Conservation (phyloP, 2,113 vertebrate species). For the Syrmaticus mikado region DNA sequence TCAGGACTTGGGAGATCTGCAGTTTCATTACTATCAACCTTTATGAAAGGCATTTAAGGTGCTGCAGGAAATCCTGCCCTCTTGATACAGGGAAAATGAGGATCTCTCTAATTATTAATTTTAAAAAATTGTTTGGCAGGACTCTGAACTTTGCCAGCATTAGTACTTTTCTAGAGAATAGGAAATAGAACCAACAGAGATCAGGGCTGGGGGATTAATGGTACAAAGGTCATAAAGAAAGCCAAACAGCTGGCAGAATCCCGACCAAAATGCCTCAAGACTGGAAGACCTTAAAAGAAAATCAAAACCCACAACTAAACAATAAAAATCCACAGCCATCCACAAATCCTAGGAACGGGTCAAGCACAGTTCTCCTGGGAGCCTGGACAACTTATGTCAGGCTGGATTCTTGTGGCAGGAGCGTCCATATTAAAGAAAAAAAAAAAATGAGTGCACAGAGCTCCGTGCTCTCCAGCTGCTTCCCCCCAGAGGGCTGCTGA, state of each 20-base stretch:
- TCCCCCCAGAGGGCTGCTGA: not conserved
- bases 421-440: not conserved
- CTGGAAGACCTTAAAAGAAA: not conserved
- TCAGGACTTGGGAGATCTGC: not conserved
- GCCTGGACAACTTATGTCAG: not conserved
- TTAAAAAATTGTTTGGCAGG: not conserved
- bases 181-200: not conserved
- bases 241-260: not conserved
- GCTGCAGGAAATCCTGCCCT: not conserved
- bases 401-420: not conserved
- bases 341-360: not conserved
- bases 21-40: not conserved
- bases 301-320: not conserved
- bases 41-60: not conserved
- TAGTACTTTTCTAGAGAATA: not conserved
- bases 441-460: accelerated
- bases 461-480: not conserved
- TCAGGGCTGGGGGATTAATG: not conserved
- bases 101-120: not conserved
- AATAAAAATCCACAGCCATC: not conserved
- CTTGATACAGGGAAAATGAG: not conserved
- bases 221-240: not conserved
- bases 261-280: not conserved
- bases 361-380: not conserved
- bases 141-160: not conserved